Evolutionary conservation across 2,113 vertebrate species (phyloP).

Genomic region (Hemichromis elongatus): DNA sequence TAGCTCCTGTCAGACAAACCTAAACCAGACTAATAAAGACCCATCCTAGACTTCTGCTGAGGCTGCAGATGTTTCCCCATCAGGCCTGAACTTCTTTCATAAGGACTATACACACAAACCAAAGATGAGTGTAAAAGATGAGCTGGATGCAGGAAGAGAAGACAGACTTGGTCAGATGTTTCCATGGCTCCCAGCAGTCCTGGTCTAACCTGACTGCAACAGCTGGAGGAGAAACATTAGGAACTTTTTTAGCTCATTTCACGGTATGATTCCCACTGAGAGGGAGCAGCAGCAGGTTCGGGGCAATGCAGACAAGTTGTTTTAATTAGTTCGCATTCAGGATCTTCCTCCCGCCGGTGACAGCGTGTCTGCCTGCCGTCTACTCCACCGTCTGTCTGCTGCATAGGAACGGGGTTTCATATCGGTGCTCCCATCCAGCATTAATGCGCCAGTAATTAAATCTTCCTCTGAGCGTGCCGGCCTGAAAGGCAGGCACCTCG

Average conservation of each 20-base stretch:
- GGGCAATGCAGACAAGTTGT: neutral
- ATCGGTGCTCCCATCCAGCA: neutral
- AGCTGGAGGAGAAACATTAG: neutral
- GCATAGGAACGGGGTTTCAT: neutral
- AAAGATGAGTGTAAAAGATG: neutral
- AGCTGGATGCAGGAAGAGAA: neutral
- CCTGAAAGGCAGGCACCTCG: neutral
- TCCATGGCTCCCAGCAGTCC: neutral
- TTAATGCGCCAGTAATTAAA: neutral
- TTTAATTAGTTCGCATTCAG: neutral
- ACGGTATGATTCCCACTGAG: neutral
- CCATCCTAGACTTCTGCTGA: neutral
- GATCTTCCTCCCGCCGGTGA: neutral
- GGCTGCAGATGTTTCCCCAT: neutral
- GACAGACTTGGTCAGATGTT: neutral
- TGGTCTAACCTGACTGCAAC: neutral
- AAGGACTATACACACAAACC: rapidly evolving
- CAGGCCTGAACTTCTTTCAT: neutral
- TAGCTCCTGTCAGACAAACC: neutral
- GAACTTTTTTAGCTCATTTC: neutral
- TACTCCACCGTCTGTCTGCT: neutral
- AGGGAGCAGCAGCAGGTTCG: neutral
- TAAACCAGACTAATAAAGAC: neutral
- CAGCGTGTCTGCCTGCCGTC: neutral
- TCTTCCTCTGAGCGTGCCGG: neutral